These are phyloP conservation scores for Anaspis maculata DNA, from an alignment of 2,888 invertebrate genomes.

Conservation along the genomic window DNA sequence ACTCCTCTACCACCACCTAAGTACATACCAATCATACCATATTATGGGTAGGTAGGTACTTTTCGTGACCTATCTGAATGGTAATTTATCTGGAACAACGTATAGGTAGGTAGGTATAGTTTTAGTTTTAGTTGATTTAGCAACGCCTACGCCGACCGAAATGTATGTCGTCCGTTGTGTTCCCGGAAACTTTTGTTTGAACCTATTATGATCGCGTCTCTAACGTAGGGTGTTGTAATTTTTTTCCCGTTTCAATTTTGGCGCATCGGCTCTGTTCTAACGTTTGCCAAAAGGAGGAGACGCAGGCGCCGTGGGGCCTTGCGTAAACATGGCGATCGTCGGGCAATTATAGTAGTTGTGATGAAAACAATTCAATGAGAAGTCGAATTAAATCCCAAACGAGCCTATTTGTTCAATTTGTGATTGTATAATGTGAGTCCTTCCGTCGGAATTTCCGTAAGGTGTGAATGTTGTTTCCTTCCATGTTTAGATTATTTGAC, in stretches of 20 bases:
- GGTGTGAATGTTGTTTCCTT: constrained; percentile 12
- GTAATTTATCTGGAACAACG: not conserved
- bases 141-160: not conserved
- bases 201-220: too few species aligned
- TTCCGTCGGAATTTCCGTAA: constrained; percentile 7
- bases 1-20: too few species aligned
- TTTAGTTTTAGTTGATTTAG: not conserved
- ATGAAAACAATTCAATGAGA: constrained; percentile 25
- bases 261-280: constrained; percentile 8
- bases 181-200: too few species aligned
- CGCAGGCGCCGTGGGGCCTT: constrained; percentile 3
- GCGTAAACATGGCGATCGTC: constrained; percentile 28
- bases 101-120: not conserved
- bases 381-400: constrained; percentile 15
- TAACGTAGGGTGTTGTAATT: not conserved
- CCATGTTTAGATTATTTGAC: not conserved
- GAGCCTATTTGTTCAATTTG: constrained; percentile 18
- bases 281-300: constrained; percentile 9
- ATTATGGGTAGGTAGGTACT: too few species aligned
- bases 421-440: constrained; percentile 23
- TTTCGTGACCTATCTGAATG: too few species aligned
- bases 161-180: too few species aligned
- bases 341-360: constrained; percentile 19
- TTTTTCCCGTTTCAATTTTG: constrained; percentile 10
- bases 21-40: too few species aligned